These are phyloP conservation scores for Babyrousa celebensis DNA, from an alignment of 2,797 vertebrate species.

Conservation along the genomic window DNA sequence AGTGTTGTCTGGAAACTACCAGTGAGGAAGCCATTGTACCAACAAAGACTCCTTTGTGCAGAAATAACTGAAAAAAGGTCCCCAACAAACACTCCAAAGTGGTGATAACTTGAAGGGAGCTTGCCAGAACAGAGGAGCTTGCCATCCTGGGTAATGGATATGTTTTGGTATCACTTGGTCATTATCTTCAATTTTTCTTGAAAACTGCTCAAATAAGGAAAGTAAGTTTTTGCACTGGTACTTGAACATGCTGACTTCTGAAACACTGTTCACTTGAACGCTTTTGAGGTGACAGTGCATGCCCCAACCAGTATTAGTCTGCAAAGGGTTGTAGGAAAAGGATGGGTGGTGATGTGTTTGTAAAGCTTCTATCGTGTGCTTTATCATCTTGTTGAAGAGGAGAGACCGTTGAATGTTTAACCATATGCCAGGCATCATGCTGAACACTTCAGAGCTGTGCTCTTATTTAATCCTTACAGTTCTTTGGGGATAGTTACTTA, in stretches of 20 bases:
- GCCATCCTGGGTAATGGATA: constrained; percentile 38
- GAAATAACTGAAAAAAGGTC: constrained; percentile 14
- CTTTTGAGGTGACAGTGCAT: constrained; percentile 28
- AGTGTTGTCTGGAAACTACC: constrained; percentile 65
- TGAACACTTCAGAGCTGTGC: background rate
- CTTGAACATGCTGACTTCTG: constrained; percentile 51
- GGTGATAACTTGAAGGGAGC: constrained; percentile 32
- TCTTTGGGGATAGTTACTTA: background rate
- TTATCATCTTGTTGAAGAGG: constrained; percentile 11
- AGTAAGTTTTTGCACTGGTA: constrained; percentile 32
- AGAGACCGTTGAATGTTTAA: background rate
- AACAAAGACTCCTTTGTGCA: constrained; percentile 79
- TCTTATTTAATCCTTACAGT: background rate
- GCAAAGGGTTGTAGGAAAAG: background rate
- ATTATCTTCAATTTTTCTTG: constrained; percentile 50
- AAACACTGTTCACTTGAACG: constrained; percentile 2
- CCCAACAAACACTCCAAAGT: constrained; percentile 59
- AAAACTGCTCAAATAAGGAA: constrained; percentile 45
- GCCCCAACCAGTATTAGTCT: background rate
- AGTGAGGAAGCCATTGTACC: constrained; percentile 60
- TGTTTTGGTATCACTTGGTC: background rate
- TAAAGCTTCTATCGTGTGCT: background rate
- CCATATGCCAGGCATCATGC: background rate
- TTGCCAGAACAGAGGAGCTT: constrained; percentile 35
- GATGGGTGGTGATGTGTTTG: background rate